These are phyloP conservation scores for Abramis brama DNA, from an alignment of 2,113 vertebrate genomes.

Conservation along the genomic window DNA sequence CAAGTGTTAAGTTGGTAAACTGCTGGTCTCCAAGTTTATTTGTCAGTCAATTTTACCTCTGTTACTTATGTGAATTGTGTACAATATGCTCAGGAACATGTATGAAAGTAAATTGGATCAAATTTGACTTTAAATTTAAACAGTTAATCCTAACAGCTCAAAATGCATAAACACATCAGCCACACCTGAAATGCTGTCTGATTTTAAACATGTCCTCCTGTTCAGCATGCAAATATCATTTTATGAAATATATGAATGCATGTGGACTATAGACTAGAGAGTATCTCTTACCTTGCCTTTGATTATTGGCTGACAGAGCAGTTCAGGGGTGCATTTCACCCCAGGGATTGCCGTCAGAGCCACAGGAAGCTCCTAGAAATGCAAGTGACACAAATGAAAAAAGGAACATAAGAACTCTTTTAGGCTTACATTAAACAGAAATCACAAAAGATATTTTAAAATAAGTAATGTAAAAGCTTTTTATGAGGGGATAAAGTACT, in stretches of 20 bases:
- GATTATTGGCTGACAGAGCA: slow-evolving; percentile 80
- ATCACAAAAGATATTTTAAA: neutral
- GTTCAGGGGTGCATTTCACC: slow-evolving; percentile 81
- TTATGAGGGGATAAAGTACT: neutral
- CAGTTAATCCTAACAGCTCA: neutral
- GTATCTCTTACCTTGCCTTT: slow-evolving; percentile 77
- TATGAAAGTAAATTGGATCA: neutral
- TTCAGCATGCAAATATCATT: neutral
- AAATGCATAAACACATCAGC: neutral
- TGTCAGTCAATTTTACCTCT: neutral
- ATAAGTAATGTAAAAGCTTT: neutral
- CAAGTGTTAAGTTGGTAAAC: slow-evolving; percentile 20
- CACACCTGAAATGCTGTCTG: neutral
- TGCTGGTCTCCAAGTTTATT: neutral
- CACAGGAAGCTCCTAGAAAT: slow-evolving; percentile 62
- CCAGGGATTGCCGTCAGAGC: slow-evolving; percentile 81
- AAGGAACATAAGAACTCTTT: neutral
- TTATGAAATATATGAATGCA: neutral
- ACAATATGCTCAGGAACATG: neutral
- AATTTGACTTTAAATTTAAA: neutral
- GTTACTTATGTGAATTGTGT: neutral
- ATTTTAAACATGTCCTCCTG: neutral
- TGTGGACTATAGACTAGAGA: neutral
- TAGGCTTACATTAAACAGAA: neutral
- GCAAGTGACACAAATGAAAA: neutral